Evolutionary conservation across 2,797 vertebrate genomes (phyloP).

Genomic region (Odontamblyopus lacepedii): DNA sequence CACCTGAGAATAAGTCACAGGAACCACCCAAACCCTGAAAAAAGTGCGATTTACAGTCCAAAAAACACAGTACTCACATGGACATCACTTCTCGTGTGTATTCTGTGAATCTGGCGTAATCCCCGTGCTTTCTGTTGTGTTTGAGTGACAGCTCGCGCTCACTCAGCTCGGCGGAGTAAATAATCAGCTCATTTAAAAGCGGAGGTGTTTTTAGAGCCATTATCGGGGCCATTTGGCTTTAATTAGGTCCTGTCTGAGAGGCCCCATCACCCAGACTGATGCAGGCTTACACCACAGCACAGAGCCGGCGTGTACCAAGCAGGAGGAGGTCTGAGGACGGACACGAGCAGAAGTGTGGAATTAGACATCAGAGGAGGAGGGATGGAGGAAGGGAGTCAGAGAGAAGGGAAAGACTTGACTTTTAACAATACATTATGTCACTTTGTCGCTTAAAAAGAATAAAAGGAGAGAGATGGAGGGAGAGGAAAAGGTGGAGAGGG

Average conservation of each 20-base stretch:
- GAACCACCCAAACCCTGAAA: too few relatives aligned
- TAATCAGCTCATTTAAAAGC: slow-evolving; percentile 75
- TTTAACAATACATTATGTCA: too few relatives aligned
- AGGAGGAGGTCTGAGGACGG: slow-evolving; percentile 46
- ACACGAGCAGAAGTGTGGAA: slow-evolving; percentile 36
- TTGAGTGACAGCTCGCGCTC: slow-evolving; percentile 57
- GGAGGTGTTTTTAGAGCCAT: slow-evolving; percentile 82
- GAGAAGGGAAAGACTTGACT: not conserved
- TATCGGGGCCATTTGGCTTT: slow-evolving; percentile 90
- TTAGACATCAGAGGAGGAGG: slow-evolving; percentile 37
- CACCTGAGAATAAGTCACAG: too few relatives aligned
- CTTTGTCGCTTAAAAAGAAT: too few relatives aligned
- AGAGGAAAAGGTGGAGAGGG: too few relatives aligned
- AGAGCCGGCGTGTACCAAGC: slow-evolving; percentile 60
- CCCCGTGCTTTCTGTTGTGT: not conserved
- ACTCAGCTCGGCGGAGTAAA: slow-evolving; percentile 49
- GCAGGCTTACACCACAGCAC: slow-evolving; percentile 56
- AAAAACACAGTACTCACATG: too few relatives aligned
- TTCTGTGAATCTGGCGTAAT: too few relatives aligned
- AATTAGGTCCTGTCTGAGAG: slow-evolving; percentile 78
- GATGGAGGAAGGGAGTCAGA: not conserved
- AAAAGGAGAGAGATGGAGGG: too few relatives aligned
- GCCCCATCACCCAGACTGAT: slow-evolving; percentile 49
- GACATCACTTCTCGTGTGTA: too few relatives aligned
- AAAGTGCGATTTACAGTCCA: too few relatives aligned